Percentiles rank a stretch among this genome's conserved stretches.
Conservation (phyloP, 2,888 invertebrate species). For the Branchellion lobata region DNA sequence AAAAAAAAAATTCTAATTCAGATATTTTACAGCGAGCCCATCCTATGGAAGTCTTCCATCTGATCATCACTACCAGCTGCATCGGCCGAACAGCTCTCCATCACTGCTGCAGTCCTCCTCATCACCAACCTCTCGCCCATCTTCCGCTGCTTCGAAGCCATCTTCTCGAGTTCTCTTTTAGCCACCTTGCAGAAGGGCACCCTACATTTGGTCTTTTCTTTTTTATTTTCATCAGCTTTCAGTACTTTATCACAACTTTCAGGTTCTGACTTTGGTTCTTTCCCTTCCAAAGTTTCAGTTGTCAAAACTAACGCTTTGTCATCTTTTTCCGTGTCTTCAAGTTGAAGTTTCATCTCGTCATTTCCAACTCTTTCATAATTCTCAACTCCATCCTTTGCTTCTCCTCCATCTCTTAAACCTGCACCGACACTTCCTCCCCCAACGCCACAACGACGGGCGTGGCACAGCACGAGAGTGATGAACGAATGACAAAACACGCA, state of each 20-base stretch:
- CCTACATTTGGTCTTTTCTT: background rate
- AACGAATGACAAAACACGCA: constrained; percentile 4
- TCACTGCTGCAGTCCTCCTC: constrained; percentile 37
- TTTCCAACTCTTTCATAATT: too few relatives aligned
- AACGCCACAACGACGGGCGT: constrained; percentile 22
- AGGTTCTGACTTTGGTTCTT: too few relatives aligned
- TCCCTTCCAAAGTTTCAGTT: too few relatives aligned
- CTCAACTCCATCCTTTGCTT: too few relatives aligned
- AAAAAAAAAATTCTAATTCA: background rate
- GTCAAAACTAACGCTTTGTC: too few relatives aligned
- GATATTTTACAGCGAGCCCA: constrained; percentile 23
- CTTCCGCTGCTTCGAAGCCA: constrained; percentile 12
- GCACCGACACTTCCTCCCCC: background rate
- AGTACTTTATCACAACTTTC: too few relatives aligned
- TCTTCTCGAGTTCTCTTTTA: constrained; percentile 1
- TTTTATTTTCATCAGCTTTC: background rate
- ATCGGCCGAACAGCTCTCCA: background rate
- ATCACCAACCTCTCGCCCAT: constrained; percentile 38
- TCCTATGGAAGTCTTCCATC: constrained; percentile 25
- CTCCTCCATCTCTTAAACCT: too few relatives aligned
- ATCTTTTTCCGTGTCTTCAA: background rate
- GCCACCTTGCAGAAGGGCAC: constrained; percentile 31
- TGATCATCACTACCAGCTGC: constrained; percentile 12
- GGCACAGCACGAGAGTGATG: background rate
- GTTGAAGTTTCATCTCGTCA: too few relatives aligned